Percentiles rank a stretch among this genome's conserved stretches.
These are phyloP conservation scores for Amazonetta brasiliensis DNA, from an alignment of 2,797 vertebrate species.

Conservation along the genomic window DNA sequence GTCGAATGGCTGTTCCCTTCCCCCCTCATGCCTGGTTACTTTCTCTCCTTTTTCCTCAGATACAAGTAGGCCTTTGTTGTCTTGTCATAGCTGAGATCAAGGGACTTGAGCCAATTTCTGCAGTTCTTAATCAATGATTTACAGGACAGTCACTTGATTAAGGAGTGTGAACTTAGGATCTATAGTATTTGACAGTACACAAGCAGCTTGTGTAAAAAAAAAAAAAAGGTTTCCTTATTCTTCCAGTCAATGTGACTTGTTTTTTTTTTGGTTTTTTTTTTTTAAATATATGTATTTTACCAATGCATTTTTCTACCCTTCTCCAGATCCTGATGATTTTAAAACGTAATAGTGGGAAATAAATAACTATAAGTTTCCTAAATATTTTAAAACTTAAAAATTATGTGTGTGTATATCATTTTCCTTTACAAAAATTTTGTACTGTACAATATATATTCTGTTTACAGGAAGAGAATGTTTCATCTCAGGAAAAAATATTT, in stretches of 20 bases:
- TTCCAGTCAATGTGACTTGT: not conserved
- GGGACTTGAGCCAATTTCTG: constrained; percentile 3
- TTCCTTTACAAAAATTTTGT: not conserved
- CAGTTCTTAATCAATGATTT: constrained; percentile 10
- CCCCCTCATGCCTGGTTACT: not conserved
- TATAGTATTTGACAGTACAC: not conserved
- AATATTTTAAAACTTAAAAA: not conserved
- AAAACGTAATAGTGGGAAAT: not conserved
- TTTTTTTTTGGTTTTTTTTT: not conserved
- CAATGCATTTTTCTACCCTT: not conserved
- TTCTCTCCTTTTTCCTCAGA: not conserved
- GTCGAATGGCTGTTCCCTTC: not conserved
- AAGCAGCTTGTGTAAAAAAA: not conserved
- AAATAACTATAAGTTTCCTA: not conserved
- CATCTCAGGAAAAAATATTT: not conserved
- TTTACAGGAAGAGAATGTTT: not conserved
- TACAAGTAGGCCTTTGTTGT: constrained; percentile 34
- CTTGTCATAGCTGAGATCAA: constrained; percentile 14
- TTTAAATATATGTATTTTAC: not conserved
- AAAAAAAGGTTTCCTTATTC: not conserved
- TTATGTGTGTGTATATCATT: not conserved
- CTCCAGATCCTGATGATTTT: not conserved
- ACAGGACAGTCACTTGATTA: constrained; percentile 9
- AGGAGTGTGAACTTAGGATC: constrained; percentile 14
- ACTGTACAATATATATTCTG: not conserved